Base-by-base conservation (phyloP, 2,888 invertebrate genomes). In the Cheilosia scutellata region DNA sequence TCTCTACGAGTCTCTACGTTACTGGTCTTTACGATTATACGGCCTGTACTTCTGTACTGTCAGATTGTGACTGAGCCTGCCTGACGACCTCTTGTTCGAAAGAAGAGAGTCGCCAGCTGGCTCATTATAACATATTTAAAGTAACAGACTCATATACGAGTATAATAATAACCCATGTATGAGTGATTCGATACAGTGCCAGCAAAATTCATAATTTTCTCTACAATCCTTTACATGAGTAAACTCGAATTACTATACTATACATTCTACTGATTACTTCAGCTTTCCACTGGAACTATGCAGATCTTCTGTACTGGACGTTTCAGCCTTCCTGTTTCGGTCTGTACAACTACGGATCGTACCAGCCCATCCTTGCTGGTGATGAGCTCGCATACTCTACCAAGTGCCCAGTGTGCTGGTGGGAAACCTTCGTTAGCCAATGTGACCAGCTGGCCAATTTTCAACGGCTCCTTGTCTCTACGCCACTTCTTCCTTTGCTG, bases 401-500 rank as follows among this genome's bases (percentile, higher is more conserved):
- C 51, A 2, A 66, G 27, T 7, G 51, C 53, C 51, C 40, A 53
- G n/a, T 40, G 53, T 27, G 66, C 66, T 66, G 40, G 53, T 3
- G 66, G 53, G 40, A 66, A 66, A 5, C 29, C 29, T 27, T 66
- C 65, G 27, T 40, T 40, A 5, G 65, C 51, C 13, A 31, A 55
- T 0, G 40, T 58, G 11, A 58, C 40, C 20, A 20, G 20, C 20
- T 20, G 20, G 20, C 20, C 20, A 20, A 20, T 2, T 2, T 20
- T 20, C 20, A 20, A 58, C 20, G 16, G 58, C n/a, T 70, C 47
- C n/a, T 70, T 57, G 5, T 58, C 33, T 27, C 70, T 47, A 6
- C 71, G 49, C 49, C 71, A 71, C 49, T 60, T 71, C 47, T 58
- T 70, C 9, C 58, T 44, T 9, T 70, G 70, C 57, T 70, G 70